phyloP scores from a whole-genome alignment of 2,888 invertebrate genomes.

The Meloe dianella region DNA sequence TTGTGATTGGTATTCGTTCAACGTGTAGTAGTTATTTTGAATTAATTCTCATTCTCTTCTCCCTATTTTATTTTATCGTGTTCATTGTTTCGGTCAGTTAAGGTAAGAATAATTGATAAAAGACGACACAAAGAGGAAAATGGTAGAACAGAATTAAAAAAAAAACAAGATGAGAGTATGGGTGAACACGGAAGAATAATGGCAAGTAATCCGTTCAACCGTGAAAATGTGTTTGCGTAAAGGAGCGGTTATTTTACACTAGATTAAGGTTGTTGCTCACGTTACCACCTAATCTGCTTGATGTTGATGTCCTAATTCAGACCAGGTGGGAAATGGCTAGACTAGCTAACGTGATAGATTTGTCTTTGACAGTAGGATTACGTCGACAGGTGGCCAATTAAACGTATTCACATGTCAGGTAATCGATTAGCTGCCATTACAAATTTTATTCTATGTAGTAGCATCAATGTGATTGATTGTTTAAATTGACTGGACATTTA shows the following conservation, averaged over 20 bases:
- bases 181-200: slow-evolving; percentile 10
- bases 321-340: neutral
- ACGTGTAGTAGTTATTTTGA: slow-evolving; percentile 20
- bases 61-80: slow-evolving; percentile 13
- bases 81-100: slow-evolving; percentile 12
- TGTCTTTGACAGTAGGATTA: neutral
- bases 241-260: slow-evolving; percentile 17
- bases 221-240: slow-evolving; percentile 18
- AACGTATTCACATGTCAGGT: neutral
- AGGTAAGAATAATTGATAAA: neutral
- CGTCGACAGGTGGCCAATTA: slow-evolving; percentile 16
- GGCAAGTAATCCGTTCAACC: slow-evolving; percentile 5
- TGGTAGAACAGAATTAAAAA: neutral
- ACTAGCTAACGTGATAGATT: neutral
- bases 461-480: slow-evolving; percentile 9
- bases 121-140: neutral
- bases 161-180: neutral
- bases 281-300: slow-evolving; percentile 11
- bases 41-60: slow-evolving; percentile 22
- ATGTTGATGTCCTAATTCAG: slow-evolving; percentile 4
- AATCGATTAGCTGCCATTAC: slow-evolving; percentile 4
- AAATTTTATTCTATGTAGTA: neutral
- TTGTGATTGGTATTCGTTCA: neutral
- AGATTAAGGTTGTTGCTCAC: slow-evolving; percentile 15
- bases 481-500: neutral